Evolutionary conservation across 2,797 vertebrate species (phyloP).

Genomic region (Triplophysa yarkandensis): DNA sequence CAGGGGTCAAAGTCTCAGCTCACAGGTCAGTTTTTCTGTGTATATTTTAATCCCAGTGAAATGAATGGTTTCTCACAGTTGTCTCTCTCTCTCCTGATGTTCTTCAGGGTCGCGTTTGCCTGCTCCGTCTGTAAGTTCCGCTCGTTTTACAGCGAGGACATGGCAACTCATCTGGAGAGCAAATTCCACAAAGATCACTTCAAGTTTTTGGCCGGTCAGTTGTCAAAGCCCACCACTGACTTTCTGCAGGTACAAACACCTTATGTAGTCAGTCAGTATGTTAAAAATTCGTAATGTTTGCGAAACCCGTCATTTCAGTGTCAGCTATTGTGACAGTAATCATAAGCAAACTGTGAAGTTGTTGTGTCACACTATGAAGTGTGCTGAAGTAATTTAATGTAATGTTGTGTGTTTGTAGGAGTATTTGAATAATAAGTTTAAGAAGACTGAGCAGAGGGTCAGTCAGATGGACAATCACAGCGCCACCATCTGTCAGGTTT

Average conservation of each 20-base stretch:
- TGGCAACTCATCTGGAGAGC: slow-evolving; percentile 87
- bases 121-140: slow-evolving; percentile 94
- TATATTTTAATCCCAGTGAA: no score
- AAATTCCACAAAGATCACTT: slow-evolving; percentile 95
- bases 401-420: slow-evolving; percentile 71
- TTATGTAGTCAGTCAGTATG: not conserved
- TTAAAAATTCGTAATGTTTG: no score
- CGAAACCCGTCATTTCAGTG: no score
- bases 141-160: slow-evolving; percentile 92
- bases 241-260: slow-evolving; percentile 83
- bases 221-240: slow-evolving; percentile 90
- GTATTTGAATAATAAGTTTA: slow-evolving; percentile 86
- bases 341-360: no score
- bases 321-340: no score
- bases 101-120: slow-evolving; percentile 86
- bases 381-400: not conserved
- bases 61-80: slow-evolving; percentile 11
- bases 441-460: slow-evolving; percentile 85
- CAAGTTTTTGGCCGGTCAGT: slow-evolving; percentile 85
- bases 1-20: slow-evolving; percentile 46
- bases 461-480: slow-evolving; percentile 83
- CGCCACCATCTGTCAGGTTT: slow-evolving; percentile 86
- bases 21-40: slow-evolving; percentile 50
- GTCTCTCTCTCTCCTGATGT: not conserved
- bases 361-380: no score